Base-by-base conservation (phyloP, 2,888 invertebrate genomes). In the Teleogryllus oceanicus region DNA sequence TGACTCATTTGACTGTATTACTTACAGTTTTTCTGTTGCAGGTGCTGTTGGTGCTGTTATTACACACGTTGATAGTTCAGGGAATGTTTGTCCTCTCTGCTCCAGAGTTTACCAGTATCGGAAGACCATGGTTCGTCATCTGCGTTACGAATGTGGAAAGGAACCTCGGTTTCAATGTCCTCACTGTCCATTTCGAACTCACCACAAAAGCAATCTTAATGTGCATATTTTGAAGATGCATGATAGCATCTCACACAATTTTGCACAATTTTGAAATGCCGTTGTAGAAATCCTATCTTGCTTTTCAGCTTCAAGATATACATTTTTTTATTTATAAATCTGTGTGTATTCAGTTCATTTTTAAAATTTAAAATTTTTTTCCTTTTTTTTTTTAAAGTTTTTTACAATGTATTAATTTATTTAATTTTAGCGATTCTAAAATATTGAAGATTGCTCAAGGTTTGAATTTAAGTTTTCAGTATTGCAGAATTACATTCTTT, bases 131-230 rank as follows among this genome's bases (percentile, higher is more conserved):
- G 76, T 84, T n/a, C 85, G 85, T 11, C 85, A 85, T 80, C 80
- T 84, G 80, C 83, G 84, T 51, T 84, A 85, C 77, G 85, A 84
- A 24, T 85, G 85, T 81, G 84, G 84, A 18, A 83, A 84, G 77
- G 88, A 88, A 84, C 87, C 87, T 8, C 86, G 87, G 83, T 88
- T 88, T 85, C 86, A 87, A 83, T 88, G 88, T 84, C 86, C 86
- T 18, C 74, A 78, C 11, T 80, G 80, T 37, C 78, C 78, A 4
- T 21, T 76, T n/a, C 49, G 24, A 11, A 76, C 24, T 10, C 20
- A 62, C 62, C n/a, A 62, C n/a, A 62, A n/a, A 8, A 62, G 62
- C 16, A 62, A 62, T 62, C n/a, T 62, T 5, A 76, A 20, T 76
- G 18, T 21, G 18, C 24, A 21, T 76, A 37, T 76, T 76, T 18